phyloP scores from a whole-genome alignment of 2,113 vertebrate species.

The Megaceryle torquata region DNA sequence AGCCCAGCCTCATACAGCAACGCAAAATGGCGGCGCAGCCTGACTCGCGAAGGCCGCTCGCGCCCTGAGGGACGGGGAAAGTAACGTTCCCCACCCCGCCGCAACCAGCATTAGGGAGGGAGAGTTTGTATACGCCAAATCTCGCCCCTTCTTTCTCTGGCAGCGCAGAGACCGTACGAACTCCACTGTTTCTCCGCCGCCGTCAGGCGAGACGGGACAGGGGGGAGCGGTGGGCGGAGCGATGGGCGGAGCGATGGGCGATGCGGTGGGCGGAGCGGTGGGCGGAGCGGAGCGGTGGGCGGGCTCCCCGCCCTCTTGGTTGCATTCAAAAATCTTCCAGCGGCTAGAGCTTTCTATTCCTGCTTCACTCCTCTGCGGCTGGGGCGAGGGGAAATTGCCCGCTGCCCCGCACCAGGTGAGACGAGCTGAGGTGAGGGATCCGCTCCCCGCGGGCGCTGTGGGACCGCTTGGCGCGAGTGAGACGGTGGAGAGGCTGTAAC shows the following conservation, averaged over 20 bases:
- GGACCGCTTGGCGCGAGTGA: background rate
- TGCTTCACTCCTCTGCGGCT: rapidly evolving
- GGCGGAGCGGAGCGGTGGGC: background rate
- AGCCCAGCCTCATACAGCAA: background rate
- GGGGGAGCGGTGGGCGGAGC: background rate
- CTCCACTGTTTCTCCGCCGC: rapidly evolving
- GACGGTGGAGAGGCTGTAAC: too few relatives aligned
- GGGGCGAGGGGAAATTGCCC: rapidly evolving
- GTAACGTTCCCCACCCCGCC: rapidly evolving
- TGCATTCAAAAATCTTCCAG: background rate
- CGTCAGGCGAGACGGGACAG: background rate
- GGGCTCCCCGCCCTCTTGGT: background rate
- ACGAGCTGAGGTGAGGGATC: too few relatives aligned
- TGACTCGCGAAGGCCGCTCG: rapidly evolving
- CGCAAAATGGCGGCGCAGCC: background rate
- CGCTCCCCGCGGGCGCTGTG: background rate
- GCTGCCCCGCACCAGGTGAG: background rate
- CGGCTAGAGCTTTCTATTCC: rapidly evolving
- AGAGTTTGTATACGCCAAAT: rapidly evolving
- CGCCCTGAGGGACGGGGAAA: rapidly evolving
- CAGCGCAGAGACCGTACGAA: rapidly evolving
- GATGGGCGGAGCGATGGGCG: background rate
- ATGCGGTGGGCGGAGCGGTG: too few relatives aligned
- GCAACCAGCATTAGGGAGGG: rapidly evolving
- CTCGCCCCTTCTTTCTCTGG: rapidly evolving